Conservation (phyloP, 2,113 vertebrate species). For the Erythrolamprus reginae region DNA sequence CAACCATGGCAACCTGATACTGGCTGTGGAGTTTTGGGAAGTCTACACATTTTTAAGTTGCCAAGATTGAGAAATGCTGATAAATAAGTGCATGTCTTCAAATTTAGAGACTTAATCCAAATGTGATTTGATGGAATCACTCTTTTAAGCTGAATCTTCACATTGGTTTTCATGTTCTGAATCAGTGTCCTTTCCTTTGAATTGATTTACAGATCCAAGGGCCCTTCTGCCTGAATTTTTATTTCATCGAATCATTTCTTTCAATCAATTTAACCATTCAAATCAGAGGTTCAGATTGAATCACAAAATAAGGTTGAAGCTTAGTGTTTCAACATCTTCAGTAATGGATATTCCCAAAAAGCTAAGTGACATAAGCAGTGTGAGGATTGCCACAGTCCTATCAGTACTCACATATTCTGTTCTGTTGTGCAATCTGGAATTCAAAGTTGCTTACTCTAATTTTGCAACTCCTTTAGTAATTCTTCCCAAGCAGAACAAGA, state of each 20-base stretch:
- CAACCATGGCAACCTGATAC: not conserved
- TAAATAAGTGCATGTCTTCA: not conserved
- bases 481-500: constrained; percentile 21
- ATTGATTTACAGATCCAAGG: not conserved
- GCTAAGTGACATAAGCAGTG: not conserved
- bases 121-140: not conserved
- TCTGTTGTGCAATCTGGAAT: constrained; percentile 17
- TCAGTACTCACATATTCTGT: not conserved
- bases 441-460: not conserved
- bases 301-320: not conserved
- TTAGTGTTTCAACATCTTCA: not conserved
- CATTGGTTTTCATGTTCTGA: not conserved
- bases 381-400: not conserved
- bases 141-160: not conserved
- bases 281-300: not conserved
- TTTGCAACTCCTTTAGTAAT: not conserved
- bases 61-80: not conserved
- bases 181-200: not conserved
- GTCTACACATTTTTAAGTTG: not conserved
- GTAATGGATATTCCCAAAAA: not conserved
- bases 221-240: not conserved
- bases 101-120: not conserved
- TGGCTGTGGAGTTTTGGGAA: not conserved
- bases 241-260: not conserved
- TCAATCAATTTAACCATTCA: not conserved